Percentiles rank a stretch among this genome's conserved stretches.
phyloP scores from a whole-genome alignment of 2,888 invertebrate species.

The Drosophila borealis region DNA sequence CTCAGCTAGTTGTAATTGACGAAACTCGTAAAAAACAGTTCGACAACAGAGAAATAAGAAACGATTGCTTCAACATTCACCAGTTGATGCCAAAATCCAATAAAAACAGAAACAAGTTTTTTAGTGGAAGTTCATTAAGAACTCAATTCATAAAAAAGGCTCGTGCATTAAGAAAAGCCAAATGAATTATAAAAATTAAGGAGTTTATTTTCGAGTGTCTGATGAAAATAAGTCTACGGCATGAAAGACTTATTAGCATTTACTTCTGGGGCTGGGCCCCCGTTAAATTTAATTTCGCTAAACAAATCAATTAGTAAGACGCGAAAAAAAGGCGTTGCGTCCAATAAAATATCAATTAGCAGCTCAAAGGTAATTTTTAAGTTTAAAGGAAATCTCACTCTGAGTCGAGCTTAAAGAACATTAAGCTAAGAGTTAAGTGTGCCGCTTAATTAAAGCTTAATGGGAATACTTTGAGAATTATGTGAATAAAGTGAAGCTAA shows the following conservation, averaged over 20 bases:
- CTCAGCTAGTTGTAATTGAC: background rate
- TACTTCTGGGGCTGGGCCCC: conserved; percentile 37
- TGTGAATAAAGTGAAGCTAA: background rate
- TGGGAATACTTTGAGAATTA: background rate
- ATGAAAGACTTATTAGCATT: conserved; percentile 42
- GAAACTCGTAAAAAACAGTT: background rate
- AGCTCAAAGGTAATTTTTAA: conserved; percentile 3
- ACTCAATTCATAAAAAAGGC: conserved; percentile 14
- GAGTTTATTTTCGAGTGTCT: conserved; percentile 37
- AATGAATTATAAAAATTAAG: conserved; percentile 20
- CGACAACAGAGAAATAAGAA: background rate
- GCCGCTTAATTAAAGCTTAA: conserved; percentile 3
- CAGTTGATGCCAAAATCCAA: background rate
- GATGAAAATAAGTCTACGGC: conserved; percentile 28
- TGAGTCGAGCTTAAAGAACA: background rate
- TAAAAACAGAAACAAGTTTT: background rate
- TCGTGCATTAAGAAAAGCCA: conserved; percentile 17
- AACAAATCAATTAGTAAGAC: conserved; percentile 43
- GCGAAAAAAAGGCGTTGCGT: conserved; percentile 16
- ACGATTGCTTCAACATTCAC: background rate
- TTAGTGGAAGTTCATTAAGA: background rate
- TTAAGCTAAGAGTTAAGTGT: conserved; percentile 8
- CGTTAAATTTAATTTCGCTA: conserved; percentile 35
- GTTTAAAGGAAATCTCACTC: conserved; percentile 1
- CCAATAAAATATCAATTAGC: conserved; percentile 54